Base-by-base conservation (phyloP, 2,888 invertebrate species). In the Pristionchus mayeri region DNA sequence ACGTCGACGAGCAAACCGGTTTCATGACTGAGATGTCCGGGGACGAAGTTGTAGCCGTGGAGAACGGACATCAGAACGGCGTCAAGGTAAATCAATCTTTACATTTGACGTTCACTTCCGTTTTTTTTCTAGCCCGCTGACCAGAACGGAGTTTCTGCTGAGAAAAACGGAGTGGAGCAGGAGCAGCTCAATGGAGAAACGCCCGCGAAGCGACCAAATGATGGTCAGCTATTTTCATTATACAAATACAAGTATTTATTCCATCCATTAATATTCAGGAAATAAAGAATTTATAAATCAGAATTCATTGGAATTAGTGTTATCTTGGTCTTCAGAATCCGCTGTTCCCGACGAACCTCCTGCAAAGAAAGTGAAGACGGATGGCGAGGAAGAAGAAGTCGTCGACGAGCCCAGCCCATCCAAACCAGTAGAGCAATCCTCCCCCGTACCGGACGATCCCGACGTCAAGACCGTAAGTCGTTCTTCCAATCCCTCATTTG, bases 291-390 rank as follows among this genome's bases (percentile, higher is more conserved):
- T n/a, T n/a, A n/a, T n/a, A n/a, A n/a, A n/a, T n/a, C n/a, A n/a
- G n/a, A n/a, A n/a, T n/a, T n/a, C n/a, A n/a, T n/a, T n/a, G n/a
- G n/a, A 7, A 34, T 30, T 13, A 40, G 18, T 44, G 24, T 44
- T n/a, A n/a, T 44, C 27, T 13, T 44, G 18, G 40, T 44, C 24
- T 67, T 30, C 71, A 86, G 86, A 52, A 76, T 71, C 27, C n/a
- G 52, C n/a, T 2, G 78, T 27, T 4, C 30, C 78, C 67, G 85
- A 82, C n/a, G 84, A 78, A 27, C 82, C 82, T 48, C 82, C 57
- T 27, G 57, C 84, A 13, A 85, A 85, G 84, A 81, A 81, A 84
- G 63, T 27, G 63, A 87, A n/a, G 78, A 82, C 67, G 52, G 85
- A 75, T 16, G 83, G 54, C 21, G 86, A 86, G 44, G 60, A 84